phyloP scores from a whole-genome alignment of 2,113 vertebrate genomes.

The Lampris incognitus region DNA sequence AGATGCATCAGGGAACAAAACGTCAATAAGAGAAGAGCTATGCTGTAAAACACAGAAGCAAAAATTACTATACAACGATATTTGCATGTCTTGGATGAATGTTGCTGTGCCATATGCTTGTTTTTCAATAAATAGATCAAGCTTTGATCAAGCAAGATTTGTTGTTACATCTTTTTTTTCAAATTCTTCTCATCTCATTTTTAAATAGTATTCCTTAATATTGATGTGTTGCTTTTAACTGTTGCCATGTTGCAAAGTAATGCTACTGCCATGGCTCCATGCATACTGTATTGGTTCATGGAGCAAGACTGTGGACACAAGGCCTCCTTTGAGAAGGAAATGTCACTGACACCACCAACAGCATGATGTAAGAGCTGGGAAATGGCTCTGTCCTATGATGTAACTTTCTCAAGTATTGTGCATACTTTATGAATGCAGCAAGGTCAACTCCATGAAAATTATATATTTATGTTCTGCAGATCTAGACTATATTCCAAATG shows the following conservation, averaged over 20 bases:
- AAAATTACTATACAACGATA: no score
- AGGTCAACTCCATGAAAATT: background rate
- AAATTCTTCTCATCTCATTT: no score
- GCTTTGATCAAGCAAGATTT: no score
- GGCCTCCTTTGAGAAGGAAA: constrained; percentile 13
- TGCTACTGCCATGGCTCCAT: background rate
- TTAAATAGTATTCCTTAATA: no score
- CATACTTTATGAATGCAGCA: background rate
- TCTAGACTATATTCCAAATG: background rate
- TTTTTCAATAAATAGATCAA: no score
- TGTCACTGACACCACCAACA: constrained; percentile 21
- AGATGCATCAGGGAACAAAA: background rate
- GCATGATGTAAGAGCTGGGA: constrained; percentile 62
- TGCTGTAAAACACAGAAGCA: no score
- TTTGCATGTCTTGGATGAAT: no score
- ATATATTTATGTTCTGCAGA: no score
- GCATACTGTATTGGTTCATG: background rate
- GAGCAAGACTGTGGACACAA: constrained; percentile 5
- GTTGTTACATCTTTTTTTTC: no score
- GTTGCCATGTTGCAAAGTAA: background rate
- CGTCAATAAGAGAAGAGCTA: no score
- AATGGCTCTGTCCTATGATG: constrained; percentile 52
- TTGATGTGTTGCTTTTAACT: background rate
- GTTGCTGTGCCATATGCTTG: no score
- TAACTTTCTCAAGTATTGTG: constrained; percentile 42